Evolutionary conservation across 2,888 invertebrate genomes (phyloP).

Genomic region (Nezara viridula): DNA sequence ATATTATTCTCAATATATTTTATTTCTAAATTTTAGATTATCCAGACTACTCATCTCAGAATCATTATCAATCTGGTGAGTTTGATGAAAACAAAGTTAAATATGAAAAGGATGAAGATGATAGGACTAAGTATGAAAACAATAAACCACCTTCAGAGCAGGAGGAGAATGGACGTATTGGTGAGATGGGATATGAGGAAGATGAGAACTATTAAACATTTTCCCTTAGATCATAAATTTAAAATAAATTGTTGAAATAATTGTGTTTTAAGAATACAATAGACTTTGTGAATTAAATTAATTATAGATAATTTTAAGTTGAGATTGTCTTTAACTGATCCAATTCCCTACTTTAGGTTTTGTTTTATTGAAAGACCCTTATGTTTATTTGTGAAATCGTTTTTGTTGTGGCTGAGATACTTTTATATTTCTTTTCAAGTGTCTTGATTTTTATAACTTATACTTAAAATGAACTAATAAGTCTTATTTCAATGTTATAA

Average conservation of each 20-base stretch:
- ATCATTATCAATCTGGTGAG: constrained; percentile 75
- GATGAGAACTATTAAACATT: constrained; percentile 68
- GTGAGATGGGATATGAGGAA: constrained; percentile 77
- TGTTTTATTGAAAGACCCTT: not conserved
- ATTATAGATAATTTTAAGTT: constrained; percentile 32
- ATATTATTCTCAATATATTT: constrained; percentile 28
- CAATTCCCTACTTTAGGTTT: constrained; percentile 15
- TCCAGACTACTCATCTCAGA: constrained; percentile 77
- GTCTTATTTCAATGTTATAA: not conserved
- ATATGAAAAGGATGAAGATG: constrained; percentile 65
- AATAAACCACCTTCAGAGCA: constrained; percentile 66
- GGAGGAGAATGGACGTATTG: constrained; percentile 66
- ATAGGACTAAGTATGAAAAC: constrained; percentile 59
- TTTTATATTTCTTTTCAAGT: constrained; percentile 22
- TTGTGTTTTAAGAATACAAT: constrained; percentile 44
- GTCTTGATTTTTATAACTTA: not conserved
- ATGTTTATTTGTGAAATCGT: not conserved
- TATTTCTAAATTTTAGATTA: constrained; percentile 74
- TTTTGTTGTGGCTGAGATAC: not conserved
- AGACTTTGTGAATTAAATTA: constrained; percentile 7
- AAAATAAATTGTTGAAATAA: constrained; percentile 42
- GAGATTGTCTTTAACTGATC: constrained; percentile 7
- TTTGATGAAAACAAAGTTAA: constrained; percentile 64
- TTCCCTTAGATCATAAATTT: constrained; percentile 35
- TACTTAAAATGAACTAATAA: not conserved